These are phyloP conservation scores for Saccopteryx leptura DNA, from an alignment of 2,113 vertebrate species.

Conservation along the genomic window DNA sequence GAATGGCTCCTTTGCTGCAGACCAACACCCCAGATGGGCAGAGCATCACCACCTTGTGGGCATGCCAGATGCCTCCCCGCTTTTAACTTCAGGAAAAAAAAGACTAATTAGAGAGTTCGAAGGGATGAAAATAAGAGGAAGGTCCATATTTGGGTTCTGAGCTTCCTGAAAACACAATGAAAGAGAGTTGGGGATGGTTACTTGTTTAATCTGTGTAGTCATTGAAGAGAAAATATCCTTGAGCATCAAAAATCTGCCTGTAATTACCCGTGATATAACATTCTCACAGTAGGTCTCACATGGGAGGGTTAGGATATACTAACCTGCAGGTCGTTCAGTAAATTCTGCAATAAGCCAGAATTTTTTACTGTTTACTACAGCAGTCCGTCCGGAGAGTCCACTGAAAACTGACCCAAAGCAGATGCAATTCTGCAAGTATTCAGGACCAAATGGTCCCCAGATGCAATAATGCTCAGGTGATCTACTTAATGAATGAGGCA, in stretches of 20 bases:
- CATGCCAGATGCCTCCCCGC: too few relatives aligned
- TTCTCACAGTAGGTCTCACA: fast-evolving
- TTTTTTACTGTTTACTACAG: neutral
- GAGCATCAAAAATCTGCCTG: neutral
- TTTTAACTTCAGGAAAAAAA: too few relatives aligned
- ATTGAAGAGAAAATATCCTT: neutral
- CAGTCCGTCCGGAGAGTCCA: neutral
- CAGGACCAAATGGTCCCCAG: neutral
- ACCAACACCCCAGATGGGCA: too few relatives aligned
- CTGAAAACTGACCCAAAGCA: neutral
- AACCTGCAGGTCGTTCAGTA: neutral
- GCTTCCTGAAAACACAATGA: neutral
- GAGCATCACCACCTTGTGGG: too few relatives aligned
- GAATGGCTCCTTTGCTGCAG: too few relatives aligned
- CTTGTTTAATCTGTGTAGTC: neutral
- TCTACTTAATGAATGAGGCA: neutral
- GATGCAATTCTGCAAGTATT: neutral
- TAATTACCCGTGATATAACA: neutral
- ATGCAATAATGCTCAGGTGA: neutral
- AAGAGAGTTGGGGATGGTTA: too few relatives aligned
- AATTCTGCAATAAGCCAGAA: neutral
- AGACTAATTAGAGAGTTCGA: neutral
- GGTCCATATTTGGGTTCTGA: neutral
- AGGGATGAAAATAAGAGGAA: neutral
- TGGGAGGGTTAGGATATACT: too few relatives aligned